A percentile compares a stretch with the other conserved stretches of the same genome.
phyloP scores from a whole-genome alignment of 2,113 vertebrate species.

The Boulengeromyrus knoepffleri region DNA sequence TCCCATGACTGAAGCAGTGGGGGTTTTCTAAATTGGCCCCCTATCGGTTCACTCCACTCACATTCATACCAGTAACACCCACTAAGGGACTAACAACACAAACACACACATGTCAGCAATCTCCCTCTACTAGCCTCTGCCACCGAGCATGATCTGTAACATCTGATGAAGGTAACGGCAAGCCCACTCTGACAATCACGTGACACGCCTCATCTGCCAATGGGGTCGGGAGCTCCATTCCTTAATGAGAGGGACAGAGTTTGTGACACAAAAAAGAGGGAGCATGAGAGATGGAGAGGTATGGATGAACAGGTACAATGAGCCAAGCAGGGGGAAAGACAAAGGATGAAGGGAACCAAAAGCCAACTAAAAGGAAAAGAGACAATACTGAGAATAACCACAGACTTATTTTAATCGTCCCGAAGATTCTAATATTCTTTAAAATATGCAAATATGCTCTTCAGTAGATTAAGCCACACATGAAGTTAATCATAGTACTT shows the following conservation, averaged over 20 bases:
- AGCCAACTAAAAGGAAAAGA: neutral
- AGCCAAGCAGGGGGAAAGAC: neutral
- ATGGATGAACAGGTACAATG: conserved; percentile 13
- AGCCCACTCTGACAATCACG: conserved; percentile 65
- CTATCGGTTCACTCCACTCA: neutral
- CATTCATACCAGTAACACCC: neutral
- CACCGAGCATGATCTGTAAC: conserved; percentile 56
- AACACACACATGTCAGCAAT: conserved; percentile 21
- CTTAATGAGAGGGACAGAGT: conserved; percentile 60
- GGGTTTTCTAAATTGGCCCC: neutral
- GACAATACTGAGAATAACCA: neutral
- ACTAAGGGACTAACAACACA: neutral
- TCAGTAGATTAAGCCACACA: conserved; percentile 24
- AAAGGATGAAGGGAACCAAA: neutral
- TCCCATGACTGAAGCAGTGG: neutral
- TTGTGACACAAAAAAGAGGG: conserved; percentile 40
- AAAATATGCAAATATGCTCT: conserved; percentile 25
- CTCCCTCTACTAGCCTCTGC: conserved; percentile 4
- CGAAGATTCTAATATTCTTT: neutral
- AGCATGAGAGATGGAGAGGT: conserved; percentile 16
- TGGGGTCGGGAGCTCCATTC: conserved; percentile 48
- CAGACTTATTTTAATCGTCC: neutral
- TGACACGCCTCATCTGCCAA: conserved; percentile 64
- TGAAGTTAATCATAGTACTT: neutral
- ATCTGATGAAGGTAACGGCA: conserved; percentile 61